A percentile compares a stretch with the other conserved stretches of the same genome.
These are phyloP conservation scores for Drosophila colorata DNA, from an alignment of 2,888 invertebrate species.

Conservation along the genomic window DNA sequence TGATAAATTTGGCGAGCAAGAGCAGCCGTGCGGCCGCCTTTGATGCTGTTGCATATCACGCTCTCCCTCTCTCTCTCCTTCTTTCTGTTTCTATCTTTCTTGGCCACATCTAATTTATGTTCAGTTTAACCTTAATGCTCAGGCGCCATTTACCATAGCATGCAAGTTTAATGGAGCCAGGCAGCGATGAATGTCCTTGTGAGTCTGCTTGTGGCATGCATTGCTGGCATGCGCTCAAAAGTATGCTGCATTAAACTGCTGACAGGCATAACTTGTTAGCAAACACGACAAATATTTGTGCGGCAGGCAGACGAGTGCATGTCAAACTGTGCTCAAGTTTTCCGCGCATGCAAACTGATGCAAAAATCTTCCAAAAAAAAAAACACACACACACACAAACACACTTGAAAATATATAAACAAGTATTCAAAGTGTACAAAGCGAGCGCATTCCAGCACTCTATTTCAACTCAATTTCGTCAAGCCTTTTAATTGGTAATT, in stretches of 20 bases:
- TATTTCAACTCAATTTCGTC: background rate
- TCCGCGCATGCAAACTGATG: conserved; percentile 6
- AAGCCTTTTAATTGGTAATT: conserved; percentile 1
- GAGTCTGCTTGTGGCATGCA: conserved; percentile 28
- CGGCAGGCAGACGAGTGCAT: conserved; percentile 63
- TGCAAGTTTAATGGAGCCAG: conserved; percentile 73
- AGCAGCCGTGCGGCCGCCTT: conserved; percentile 34
- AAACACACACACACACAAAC: background rate
- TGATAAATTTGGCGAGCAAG: conserved; percentile 60
- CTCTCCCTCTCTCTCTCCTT: background rate
- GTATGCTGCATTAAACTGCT: conserved; percentile 61
- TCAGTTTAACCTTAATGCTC: conserved; percentile 77
- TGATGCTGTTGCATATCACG: conserved; percentile 30
- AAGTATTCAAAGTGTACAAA: conserved; percentile 1
- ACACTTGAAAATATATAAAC: background rate
- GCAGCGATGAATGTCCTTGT: conserved; percentile 44
- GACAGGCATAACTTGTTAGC: conserved; percentile 74
- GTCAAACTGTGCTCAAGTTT: conserved; percentile 68
- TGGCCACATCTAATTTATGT: conserved; percentile 69
- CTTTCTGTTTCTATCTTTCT: conserved; percentile 6
- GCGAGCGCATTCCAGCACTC: conserved; percentile 3
- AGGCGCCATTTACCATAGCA: conserved; percentile 73
- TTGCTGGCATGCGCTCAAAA: conserved; percentile 49
- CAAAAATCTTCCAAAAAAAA: conserved; percentile 2
- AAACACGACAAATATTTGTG: conserved; percentile 69